These are phyloP conservation scores for Xylota sylvarum DNA, from an alignment of 2,888 invertebrate genomes.

Conservation along the genomic window DNA sequence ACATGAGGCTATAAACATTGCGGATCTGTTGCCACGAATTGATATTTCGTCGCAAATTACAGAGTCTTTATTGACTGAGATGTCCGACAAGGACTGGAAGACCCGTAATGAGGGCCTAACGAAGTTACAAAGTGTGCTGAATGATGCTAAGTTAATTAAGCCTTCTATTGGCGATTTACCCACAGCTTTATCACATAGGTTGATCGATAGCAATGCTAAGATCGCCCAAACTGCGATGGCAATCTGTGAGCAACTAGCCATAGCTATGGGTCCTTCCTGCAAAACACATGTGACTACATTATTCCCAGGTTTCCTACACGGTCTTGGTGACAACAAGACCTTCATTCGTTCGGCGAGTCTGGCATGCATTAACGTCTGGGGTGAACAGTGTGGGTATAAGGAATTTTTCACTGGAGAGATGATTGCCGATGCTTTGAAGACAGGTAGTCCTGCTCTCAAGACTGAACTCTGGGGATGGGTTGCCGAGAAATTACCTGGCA, in stretches of 20 bases:
- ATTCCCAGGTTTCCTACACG: slow-evolving; percentile 95
- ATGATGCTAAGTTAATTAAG: slow-evolving; percentile 92
- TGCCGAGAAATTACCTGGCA: slow-evolving; percentile 91
- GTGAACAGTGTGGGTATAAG: slow-evolving; percentile 91
- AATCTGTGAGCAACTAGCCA: slow-evolving; percentile 92
- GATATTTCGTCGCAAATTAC: slow-evolving; percentile 94
- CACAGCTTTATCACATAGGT: slow-evolving; percentile 90
- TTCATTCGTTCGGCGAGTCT: slow-evolving; percentile 93
- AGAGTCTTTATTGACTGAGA: slow-evolving; percentile 91
- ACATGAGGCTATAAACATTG: slow-evolving; percentile 86
- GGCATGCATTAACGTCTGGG: slow-evolving; percentile 94
- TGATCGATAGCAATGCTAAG: slow-evolving; percentile 96
- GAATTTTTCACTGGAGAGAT: slow-evolving; percentile 96
- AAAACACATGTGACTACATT: slow-evolving; percentile 92
- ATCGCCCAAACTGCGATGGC: slow-evolving; percentile 93
- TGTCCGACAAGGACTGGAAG: slow-evolving; percentile 97
- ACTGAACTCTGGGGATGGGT: slow-evolving; percentile 95
- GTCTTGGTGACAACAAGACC: slow-evolving; percentile 90
- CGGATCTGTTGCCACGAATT: slow-evolving; percentile 91
- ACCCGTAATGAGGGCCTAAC: slow-evolving; percentile 86
- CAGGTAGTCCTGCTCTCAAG: slow-evolving; percentile 93
- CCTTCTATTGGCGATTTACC: slow-evolving; percentile 94
- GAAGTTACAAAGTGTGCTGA: slow-evolving; percentile 83
- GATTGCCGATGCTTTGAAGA: slow-evolving; percentile 93
- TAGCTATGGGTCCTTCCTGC: slow-evolving; percentile 92